phyloP scores from a whole-genome alignment of 2,888 invertebrate genomes.

The Drosophila rellima region DNA sequence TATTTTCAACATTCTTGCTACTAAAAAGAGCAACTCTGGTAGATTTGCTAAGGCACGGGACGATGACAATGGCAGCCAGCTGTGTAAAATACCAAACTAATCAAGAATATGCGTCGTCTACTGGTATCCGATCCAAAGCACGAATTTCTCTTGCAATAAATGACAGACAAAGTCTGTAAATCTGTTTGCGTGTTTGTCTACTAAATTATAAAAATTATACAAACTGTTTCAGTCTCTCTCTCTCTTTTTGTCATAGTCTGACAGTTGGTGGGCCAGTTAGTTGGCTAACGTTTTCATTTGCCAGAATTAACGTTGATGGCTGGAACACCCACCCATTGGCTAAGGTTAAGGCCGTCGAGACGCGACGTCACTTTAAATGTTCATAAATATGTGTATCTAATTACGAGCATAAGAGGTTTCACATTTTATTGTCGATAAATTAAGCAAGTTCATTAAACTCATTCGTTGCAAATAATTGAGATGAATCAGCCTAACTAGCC shows the following conservation, averaged over 20 bases:
- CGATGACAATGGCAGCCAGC: constrained; percentile 38
- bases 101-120: constrained; percentile 41
- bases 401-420: constrained; percentile 47
- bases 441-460: constrained; percentile 73
- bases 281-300: constrained; percentile 74
- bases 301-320: constrained; percentile 41
- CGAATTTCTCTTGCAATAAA: constrained; percentile 35
- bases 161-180: constrained; percentile 44
- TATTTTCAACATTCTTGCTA: background rate
- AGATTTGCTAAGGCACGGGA: constrained; percentile 66
- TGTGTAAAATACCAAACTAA: constrained; percentile 39
- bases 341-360: constrained; percentile 25
- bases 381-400: constrained; percentile 64
- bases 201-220: constrained; percentile 49
- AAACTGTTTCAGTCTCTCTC: constrained; percentile 37
- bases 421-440: constrained; percentile 74
- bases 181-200: constrained; percentile 59
- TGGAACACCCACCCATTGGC: constrained; percentile 69
- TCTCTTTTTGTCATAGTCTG: constrained; percentile 20
- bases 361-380: constrained; percentile 54
- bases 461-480: constrained; percentile 41
- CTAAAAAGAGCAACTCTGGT: constrained; percentile 1
- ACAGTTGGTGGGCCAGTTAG: constrained; percentile 57
- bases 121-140: constrained; percentile 8
- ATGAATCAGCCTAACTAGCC: constrained; percentile 43